Percentiles rank a stretch among this genome's conserved stretches.
These are phyloP conservation scores for Cheilosia impressa DNA, from an alignment of 2,888 invertebrate genomes.

Conservation along the genomic window DNA sequence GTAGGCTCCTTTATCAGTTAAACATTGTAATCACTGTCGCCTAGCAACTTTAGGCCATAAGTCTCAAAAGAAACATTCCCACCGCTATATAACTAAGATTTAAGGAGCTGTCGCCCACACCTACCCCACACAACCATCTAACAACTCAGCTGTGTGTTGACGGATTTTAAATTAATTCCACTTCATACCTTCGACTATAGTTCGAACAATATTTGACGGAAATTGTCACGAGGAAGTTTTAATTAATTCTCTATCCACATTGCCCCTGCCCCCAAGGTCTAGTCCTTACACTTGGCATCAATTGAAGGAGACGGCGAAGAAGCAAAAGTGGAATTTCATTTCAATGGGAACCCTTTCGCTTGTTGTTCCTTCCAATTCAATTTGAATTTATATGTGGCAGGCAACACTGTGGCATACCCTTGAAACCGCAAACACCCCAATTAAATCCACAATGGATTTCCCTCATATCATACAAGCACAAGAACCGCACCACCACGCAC, in stretches of 20 bases:
- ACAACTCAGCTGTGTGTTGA: slow-evolving; percentile 43
- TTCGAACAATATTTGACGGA: slow-evolving; percentile 51
- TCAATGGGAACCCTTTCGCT: slow-evolving; percentile 24
- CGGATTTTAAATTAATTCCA: slow-evolving; percentile 65
- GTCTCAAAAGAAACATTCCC: no score
- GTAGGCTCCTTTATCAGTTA: no score
- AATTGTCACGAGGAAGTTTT: slow-evolving; percentile 68
- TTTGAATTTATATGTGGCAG: slow-evolving; percentile 31
- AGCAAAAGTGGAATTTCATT: background rate
- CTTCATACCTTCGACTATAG: slow-evolving; percentile 26
- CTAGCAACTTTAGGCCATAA: slow-evolving; percentile 5
- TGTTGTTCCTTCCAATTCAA: slow-evolving; percentile 35
- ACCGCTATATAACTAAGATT: no score
- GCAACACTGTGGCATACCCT: slow-evolving; percentile 43
- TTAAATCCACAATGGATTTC: slow-evolving; percentile 57
- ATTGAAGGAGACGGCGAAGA: background rate
- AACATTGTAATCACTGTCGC: no score
- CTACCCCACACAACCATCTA: slow-evolving; percentile 18
- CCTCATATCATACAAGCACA: slow-evolving; percentile 34
- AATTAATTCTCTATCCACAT: slow-evolving; percentile 54
- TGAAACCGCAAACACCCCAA: slow-evolving; percentile 51
- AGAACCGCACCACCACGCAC: slow-evolving; percentile 23
- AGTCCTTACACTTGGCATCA: background rate
- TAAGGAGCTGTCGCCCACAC: background rate
- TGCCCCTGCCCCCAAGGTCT: background rate